Conservation (phyloP, 2,113 vertebrate genomes). For the Formicarius rufipectus region DNA sequence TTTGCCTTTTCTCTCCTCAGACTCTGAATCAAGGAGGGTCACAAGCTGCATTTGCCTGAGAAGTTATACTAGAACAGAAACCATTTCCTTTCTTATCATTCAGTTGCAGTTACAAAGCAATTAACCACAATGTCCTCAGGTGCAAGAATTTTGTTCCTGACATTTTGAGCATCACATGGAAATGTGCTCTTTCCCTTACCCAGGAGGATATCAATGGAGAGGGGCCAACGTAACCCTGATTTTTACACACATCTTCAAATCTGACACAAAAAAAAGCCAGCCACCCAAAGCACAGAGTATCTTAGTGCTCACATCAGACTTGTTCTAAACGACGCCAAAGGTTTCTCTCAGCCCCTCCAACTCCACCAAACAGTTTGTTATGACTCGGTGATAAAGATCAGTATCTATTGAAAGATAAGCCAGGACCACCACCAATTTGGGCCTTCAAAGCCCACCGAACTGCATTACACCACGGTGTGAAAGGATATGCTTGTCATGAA, state of each 20-base stretch:
- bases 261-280: background rate
- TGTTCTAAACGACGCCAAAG: background rate
- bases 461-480: slow-evolving; percentile 67
- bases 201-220: background rate
- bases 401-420: slow-evolving; percentile 70
- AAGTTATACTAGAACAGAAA: background rate
- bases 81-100: background rate
- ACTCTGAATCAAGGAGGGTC: background rate
- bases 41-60: background rate
- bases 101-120: background rate
- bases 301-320: background rate
- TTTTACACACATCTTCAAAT: background rate
- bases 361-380: slow-evolving; percentile 58
- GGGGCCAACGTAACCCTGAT: background rate
- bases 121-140: slow-evolving; percentile 13
- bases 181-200: background rate
- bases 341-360: slow-evolving; percentile 28
- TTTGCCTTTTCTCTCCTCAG: slow-evolving; percentile 21
- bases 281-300: background rate
- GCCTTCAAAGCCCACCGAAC: slow-evolving; percentile 70
- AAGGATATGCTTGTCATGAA: slow-evolving; percentile 65
- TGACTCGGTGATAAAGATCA: slow-evolving; percentile 73
- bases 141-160: background rate
- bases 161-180: background rate
- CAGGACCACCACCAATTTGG: slow-evolving; percentile 63